A percentile compares a stretch with the other conserved stretches of the same genome.
phyloP scores from a whole-genome alignment of 2,797 vertebrate genomes.

The Propithecus deckenii region DNA sequence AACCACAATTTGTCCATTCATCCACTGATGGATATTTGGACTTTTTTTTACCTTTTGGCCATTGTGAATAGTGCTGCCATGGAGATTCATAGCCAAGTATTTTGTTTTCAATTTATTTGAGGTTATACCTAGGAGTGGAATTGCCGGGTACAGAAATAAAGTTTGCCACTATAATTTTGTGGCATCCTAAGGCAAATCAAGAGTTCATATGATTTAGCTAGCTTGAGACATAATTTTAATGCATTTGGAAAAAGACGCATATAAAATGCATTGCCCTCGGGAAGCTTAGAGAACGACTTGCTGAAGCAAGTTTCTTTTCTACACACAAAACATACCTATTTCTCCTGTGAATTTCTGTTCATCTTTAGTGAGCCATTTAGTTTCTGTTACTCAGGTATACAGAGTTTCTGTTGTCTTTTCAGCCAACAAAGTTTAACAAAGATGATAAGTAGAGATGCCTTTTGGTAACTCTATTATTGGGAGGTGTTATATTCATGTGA shows the following conservation, averaged over 20 bases:
- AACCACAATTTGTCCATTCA: background rate
- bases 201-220: background rate
- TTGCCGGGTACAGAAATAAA: background rate
- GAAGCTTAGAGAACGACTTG: background rate
- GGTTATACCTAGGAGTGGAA: background rate
- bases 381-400: constrained; percentile 26
- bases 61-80: background rate
- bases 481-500: constrained; percentile 49
- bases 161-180: background rate
- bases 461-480: constrained; percentile 42
- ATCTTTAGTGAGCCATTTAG: background rate
- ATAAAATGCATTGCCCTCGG: background rate
- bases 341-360: background rate
- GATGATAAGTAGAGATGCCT: background rate
- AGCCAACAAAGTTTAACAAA: constrained; percentile 32
- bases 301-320: background rate
- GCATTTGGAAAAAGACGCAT: background rate
- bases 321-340: background rate
- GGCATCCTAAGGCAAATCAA: background rate
- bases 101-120: background rate
- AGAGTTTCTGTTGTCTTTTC: constrained; percentile 50
- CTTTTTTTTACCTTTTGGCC: background rate
- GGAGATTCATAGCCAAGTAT: background rate
- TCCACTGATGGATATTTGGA: background rate
- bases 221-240: background rate